Evolutionary conservation across 2,797 vertebrate species (phyloP), one percentile per base, ranked within the genome.

Genomic region (Sebastes cheni): DNA sequence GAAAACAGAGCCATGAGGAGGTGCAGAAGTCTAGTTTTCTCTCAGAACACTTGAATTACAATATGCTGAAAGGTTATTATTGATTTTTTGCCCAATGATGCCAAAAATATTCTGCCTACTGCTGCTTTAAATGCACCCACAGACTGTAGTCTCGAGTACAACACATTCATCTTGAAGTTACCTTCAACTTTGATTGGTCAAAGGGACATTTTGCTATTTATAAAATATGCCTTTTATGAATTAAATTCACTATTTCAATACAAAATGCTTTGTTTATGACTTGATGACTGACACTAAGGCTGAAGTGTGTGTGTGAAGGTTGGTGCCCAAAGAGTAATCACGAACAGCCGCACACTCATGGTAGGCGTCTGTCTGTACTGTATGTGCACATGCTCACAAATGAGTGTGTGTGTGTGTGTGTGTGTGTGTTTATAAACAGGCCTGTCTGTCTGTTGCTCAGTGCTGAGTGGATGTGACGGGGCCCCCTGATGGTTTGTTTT

Each of bases 401-500:
- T 69, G 9, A 82, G 89, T 86, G 85, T 91, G 69, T 50, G 58
- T 76, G 64, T 72, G 75, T 70, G 77, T 74, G 77, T 81, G 80
- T 86, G 83, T 87, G 83, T 87, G 85, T 94, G 92, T 94, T 91
- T 94, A 93, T 93, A 93, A 93, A 93, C 92, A 90, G 89, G 80
- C 77, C 84, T 90, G 91, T 91, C 89, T 88, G 87, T 88, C 89
- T 88, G 82, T 85, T 81, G 79, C 87, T 92, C 89, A 84, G 86
- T 25, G 84, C 89, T 94, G 91, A 95, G 90, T 94, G 87, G 84
- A 93, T 91, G 75, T 93, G 94, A 95, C 88, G 64, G 90, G 92
- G 80, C 88, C 83, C 78, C 89, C 88, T 87, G 90, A 93, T 94
- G 93, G 93, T 95, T 95, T 95, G 92, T 94, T 95, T 95, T 94